Evolutionary conservation across 2,113 vertebrate genomes (phyloP).

Genomic region (Spilogale gracilis): DNA sequence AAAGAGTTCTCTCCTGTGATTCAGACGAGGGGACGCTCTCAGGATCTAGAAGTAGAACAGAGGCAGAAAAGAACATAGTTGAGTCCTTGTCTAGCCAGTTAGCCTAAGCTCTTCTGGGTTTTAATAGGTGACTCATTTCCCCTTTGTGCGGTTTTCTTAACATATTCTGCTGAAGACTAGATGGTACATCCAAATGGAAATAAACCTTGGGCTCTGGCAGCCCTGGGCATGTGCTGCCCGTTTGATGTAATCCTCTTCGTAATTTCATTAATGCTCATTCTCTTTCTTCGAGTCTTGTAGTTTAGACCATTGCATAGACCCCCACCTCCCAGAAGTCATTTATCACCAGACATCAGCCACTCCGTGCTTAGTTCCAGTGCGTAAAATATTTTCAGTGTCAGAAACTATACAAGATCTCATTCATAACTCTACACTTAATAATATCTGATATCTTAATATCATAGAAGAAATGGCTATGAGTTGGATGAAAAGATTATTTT

Average conservation of each 20-base stretch:
- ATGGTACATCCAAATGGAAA: constrained; percentile 27
- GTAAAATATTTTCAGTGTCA: not conserved
- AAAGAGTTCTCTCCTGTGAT: constrained; percentile 66
- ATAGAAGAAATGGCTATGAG: constrained; percentile 18
- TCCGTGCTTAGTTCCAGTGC: fast-evolving
- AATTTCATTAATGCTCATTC: not conserved
- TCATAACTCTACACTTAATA: not conserved
- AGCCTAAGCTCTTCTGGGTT: constrained; percentile 66
- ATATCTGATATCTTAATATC: no score
- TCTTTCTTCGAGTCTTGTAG: not conserved
- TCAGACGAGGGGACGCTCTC: constrained; percentile 68
- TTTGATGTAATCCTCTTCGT: not conserved
- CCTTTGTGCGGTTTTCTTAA: constrained; percentile 58
- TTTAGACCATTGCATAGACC: not conserved
- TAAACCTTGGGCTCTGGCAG: not conserved
- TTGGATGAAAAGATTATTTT: constrained; percentile 60
- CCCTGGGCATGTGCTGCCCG: not conserved
- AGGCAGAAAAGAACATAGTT: not conserved
- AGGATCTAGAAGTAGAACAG: constrained; percentile 6
- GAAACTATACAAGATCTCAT: not conserved
- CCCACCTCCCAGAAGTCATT: not conserved
- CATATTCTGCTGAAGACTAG: not conserved
- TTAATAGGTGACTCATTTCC: constrained; percentile 79
- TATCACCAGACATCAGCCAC: not conserved
- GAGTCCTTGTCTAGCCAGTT: not conserved